Conservation (phyloP, 1,140 invertebrate species). For the Drosophila baimaii region DNA sequence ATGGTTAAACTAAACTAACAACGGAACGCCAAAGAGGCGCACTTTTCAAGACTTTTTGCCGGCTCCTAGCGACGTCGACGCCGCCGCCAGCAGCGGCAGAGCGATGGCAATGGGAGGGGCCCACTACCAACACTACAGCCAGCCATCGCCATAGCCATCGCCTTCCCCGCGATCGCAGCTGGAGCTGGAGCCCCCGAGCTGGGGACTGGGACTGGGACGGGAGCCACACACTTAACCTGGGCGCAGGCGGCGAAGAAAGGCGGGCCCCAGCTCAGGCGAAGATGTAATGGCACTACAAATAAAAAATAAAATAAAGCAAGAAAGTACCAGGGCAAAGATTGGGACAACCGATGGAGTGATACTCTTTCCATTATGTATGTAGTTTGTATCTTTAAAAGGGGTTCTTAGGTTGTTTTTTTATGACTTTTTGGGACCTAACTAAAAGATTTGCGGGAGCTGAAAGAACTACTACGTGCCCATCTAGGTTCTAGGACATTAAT, state of each 20-base stretch:
- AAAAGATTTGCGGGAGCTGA: no score
- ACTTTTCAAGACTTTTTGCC: constrained; percentile 84
- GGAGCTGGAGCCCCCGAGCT: background rate
- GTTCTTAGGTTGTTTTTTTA: no score
- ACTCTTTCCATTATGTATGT: no score
- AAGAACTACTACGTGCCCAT: no score
- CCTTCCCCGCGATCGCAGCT: constrained; percentile 85
- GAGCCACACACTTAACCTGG: constrained; percentile 38
- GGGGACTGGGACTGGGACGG: constrained; percentile 14
- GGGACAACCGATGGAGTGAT: background rate
- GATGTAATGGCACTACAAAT: constrained; percentile 50
- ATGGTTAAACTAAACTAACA: constrained; percentile 83
- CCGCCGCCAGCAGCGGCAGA: constrained; percentile 39
- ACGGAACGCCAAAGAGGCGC: constrained; percentile 71
- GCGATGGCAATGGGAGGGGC: constrained; percentile 42
- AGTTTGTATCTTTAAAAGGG: constrained; percentile 1
- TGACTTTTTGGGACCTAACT: no score
- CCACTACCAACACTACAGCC: constrained; percentile 4
- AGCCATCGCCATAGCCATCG: constrained; percentile 3
- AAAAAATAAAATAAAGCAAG: constrained; percentile 23
- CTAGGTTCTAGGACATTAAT: background rate
- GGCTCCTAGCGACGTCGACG: constrained; percentile 48
- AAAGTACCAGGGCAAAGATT: background rate
- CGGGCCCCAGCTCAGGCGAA: constrained; percentile 41
- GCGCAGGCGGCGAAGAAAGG: constrained; percentile 88